These are phyloP conservation scores for Struthidea cinerea DNA, from an alignment of 2,113 vertebrate species.

Conservation along the genomic window DNA sequence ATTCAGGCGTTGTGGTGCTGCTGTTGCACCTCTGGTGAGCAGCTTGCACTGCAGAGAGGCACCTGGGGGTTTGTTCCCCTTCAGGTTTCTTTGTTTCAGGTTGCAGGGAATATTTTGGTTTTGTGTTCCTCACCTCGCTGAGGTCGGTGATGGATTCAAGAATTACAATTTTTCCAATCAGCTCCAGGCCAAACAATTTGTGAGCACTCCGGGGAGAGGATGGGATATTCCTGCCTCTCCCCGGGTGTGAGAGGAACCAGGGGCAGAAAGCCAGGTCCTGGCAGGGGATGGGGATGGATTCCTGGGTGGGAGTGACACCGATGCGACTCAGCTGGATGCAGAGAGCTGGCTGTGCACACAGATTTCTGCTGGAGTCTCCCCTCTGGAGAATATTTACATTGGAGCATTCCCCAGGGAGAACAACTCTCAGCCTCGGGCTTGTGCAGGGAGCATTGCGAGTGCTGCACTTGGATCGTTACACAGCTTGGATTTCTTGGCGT, in stretches of 20 bases:
- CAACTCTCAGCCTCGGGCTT: fast-evolving
- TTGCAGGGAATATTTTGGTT: background rate
- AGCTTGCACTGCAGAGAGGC: background rate
- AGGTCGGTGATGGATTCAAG: background rate
- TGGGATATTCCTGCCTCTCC: background rate
- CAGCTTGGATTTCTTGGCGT: background rate
- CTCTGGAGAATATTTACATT: background rate
- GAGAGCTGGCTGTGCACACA: background rate
- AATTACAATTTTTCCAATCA: background rate
- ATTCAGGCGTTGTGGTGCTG: background rate
- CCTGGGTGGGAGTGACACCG: background rate
- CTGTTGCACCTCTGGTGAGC: background rate
- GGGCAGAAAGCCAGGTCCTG: background rate
- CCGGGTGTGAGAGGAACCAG: background rate
- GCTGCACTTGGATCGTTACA: background rate
- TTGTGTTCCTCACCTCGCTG: background rate
- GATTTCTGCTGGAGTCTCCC: background rate
- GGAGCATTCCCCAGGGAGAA: background rate
- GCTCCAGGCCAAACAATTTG: background rate
- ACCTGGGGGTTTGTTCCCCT: background rate
- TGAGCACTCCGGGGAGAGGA: background rate
- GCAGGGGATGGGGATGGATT: background rate
- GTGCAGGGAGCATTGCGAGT: background rate
- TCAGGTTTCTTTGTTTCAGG: background rate
- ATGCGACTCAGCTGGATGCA: background rate